A percentile compares a stretch with the other conserved stretches of the same genome.
phyloP scores from a whole-genome alignment of 2,113 vertebrate genomes.

The Nematolebias whitei region DNA sequence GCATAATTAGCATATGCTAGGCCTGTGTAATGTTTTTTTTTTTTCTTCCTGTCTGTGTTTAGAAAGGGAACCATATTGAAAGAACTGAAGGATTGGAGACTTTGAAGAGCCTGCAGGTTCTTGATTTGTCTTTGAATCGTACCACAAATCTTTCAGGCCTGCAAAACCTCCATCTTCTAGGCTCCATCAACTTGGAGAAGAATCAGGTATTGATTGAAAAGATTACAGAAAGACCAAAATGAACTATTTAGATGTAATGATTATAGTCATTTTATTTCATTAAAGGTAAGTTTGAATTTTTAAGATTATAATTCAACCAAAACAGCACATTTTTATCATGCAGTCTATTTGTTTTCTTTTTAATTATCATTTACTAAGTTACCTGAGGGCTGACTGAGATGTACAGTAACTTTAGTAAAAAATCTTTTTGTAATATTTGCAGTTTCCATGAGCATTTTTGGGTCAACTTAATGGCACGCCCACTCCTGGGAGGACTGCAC shows the following conservation, averaged over 20 bases:
- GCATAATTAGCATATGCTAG: conserved; percentile 14
- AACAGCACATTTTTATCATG: too few relatives aligned
- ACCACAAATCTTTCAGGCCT: conserved; percentile 86
- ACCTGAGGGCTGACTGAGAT: too few relatives aligned
- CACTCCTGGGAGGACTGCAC: neutral
- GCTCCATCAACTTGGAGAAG: conserved; percentile 83
- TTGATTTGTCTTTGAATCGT: conserved; percentile 88
- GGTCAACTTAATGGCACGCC: neutral
- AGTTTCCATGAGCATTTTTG: too few relatives aligned
- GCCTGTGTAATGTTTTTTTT: conserved; percentile 6
- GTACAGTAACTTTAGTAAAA: too few relatives aligned
- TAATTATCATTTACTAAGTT: too few relatives aligned
- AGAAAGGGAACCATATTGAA: conserved; percentile 88
- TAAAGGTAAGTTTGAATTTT: too few relatives aligned
- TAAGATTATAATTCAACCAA: too few relatives aligned
- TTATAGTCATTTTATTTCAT: too few relatives aligned
- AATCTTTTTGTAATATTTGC: too few relatives aligned
- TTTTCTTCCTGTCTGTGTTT: conserved; percentile 25
- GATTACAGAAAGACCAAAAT: neutral
- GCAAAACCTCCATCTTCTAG: conserved; percentile 80
- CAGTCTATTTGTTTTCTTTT: too few relatives aligned
- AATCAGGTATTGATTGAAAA: conserved; percentile 84
- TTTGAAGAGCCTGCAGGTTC: conserved; percentile 76
- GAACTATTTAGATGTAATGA: neutral
- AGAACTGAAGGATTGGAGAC: conserved; percentile 82